Evolutionary conservation across 2,888 invertebrate genomes (phyloP), one percentile per base, ranked within the genome.

Genomic region (Chrysopilus asiliformis): DNA sequence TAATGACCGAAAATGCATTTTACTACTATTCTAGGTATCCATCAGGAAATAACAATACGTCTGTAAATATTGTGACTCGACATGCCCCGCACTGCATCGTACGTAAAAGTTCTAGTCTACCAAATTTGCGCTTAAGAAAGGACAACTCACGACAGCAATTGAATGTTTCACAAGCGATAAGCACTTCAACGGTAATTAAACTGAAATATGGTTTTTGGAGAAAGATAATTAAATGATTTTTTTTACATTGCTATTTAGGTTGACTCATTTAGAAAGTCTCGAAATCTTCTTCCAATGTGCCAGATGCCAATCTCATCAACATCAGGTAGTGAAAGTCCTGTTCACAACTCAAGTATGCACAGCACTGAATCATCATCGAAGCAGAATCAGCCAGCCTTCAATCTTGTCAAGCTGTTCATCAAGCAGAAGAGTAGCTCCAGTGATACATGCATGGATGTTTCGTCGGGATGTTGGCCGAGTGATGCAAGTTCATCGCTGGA

Each of bases 381-480:
- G 24, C 32, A 35, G 32, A 70, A 75, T 48, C 74, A 79, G 44
- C 76, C 76, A 52, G 75, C 80, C 47, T 77, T 87, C 58, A 87
- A 79, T 61, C 71, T 89, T 53, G 83, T 89, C 28, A 83, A 83
- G 60, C 67, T 87, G 45, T 89, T 87, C 55, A 87, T 89, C 71
- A 86, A 87, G 59, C 87, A 87, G 56, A 85, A 85, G 58, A 85
- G 84, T 57, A 75, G 74, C 65, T 82, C 83, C 46, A 77, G 76
- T 37, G 83, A 84, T 57, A 78, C 76, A 49, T 74, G 74, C 36
- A 74, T 82, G 68, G 83, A 84, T 57, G 81, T 84, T 46, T 72
- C 84, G 28, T 82, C 82, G 2, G 78, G 84, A 48, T 81, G 80
- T 53, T 83, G 83, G 83, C 81, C 80, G 4, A 59, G 63, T 4